Percentiles rank a stretch among this genome's conserved stretches.
Evolutionary conservation across 2,888 invertebrate species (phyloP).

Genomic region (Eristalis intricaria): DNA sequence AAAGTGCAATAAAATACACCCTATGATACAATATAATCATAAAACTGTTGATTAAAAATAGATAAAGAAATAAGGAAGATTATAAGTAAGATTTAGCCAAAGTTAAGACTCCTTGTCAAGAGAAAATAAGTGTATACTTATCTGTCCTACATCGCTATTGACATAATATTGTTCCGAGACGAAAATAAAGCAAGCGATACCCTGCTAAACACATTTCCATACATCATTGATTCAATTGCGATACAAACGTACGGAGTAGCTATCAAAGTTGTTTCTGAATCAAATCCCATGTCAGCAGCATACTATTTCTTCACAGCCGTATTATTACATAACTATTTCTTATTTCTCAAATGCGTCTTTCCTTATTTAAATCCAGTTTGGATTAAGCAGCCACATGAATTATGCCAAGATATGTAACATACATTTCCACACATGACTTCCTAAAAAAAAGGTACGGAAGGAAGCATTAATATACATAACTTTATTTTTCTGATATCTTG

Average conservation of each 20-base stretch:
- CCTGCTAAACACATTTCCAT: slow-evolving; percentile 16
- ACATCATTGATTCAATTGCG: slow-evolving; percentile 27
- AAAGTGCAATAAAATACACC: no score
- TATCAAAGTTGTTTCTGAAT: slow-evolving; percentile 12
- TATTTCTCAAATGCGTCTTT: slow-evolving; percentile 32
- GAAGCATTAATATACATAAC: slow-evolving; percentile 31
- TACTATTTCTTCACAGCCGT: slow-evolving; percentile 32
- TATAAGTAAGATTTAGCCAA: no score
- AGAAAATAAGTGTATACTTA: background rate
- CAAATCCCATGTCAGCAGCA: slow-evolving; percentile 40
- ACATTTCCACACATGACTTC: background rate
- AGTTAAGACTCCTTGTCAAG: no score
- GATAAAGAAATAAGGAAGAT: no score
- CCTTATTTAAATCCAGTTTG: slow-evolving; percentile 53
- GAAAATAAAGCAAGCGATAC: background rate
- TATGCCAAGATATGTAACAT: slow-evolving; percentile 26
- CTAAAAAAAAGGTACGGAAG: slow-evolving; percentile 57
- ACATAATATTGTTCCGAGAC: background rate
- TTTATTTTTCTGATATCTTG: slow-evolving; percentile 22
- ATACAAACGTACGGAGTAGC: slow-evolving; percentile 14
- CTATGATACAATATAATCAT: no score
- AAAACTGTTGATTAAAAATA: no score
- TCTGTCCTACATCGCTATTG: background rate
- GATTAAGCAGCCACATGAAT: slow-evolving; percentile 30
- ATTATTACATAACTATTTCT: slow-evolving; percentile 52